Evolutionary conservation across 2,797 vertebrate species (phyloP).

Genomic region (Acrossocheilus wenchowensis): DNA sequence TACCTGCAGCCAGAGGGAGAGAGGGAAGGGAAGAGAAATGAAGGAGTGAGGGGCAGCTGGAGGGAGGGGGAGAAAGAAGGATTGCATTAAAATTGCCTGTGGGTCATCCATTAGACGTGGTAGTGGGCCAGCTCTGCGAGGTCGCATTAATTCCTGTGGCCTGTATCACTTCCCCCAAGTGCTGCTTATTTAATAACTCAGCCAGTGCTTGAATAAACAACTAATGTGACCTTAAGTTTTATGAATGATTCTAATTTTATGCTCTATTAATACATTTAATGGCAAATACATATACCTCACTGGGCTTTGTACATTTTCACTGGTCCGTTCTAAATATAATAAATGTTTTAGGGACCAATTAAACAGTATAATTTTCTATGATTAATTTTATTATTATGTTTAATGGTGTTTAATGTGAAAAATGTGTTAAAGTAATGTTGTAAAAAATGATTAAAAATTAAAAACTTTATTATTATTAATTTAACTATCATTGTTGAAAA

Average conservation of each 20-base stretch:
- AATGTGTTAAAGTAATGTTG: neutral
- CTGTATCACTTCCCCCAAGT: slow-evolving; percentile 16
- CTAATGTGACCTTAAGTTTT: neutral
- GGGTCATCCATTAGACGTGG: slow-evolving; percentile 34
- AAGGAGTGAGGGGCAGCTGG: slow-evolving; percentile 8
- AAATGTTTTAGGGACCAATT: neutral
- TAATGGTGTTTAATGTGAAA: neutral
- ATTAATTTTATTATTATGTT: neutral
- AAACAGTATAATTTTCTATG: neutral
- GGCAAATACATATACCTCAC: neutral
- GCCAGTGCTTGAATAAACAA: neutral
- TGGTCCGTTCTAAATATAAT: neutral
- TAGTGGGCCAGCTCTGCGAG: slow-evolving; percentile 18
- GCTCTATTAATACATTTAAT: slow-evolving; percentile 9
- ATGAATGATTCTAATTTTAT: slow-evolving; percentile 19
- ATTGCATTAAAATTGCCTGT: slow-evolving; percentile 33
- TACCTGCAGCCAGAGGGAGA: slow-evolving; percentile 39
- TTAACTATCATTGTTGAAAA: neutral
- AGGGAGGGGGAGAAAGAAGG: neutral
- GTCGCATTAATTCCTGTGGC: slow-evolving; percentile 21
- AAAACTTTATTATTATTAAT: neutral
- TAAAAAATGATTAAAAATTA: neutral
- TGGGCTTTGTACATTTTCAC: neutral
- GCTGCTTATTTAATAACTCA: slow-evolving; percentile 6
- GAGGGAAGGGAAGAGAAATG: slow-evolving; percentile 7